Base-by-base conservation (phyloP, 2,888 invertebrate genomes). In the Syritta pipiens region DNA sequence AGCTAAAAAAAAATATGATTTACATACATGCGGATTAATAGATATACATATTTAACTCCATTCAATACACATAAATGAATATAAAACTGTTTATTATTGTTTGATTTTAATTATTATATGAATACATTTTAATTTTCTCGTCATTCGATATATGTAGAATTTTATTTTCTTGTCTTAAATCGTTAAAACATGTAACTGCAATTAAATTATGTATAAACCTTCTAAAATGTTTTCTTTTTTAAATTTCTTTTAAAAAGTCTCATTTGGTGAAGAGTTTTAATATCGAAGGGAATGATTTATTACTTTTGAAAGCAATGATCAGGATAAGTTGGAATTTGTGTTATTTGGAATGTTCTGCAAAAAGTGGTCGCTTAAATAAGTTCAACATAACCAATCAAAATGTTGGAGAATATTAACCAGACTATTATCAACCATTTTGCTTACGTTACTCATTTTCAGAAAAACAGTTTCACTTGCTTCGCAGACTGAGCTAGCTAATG, bases 1-100 rank as follows among this genome's bases (percentile, higher is more conserved):
- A 60, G 53, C 40, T 17, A 60, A 75, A 46, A 72, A 65, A 75
- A 46, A 72, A 65, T 49, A 65, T 59, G 72, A 72, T 65, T 60
- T 60, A 60, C 60, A 67, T 75, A 67, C 59, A 67, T 60, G 42
- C 24, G 59, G 53, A 14, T n/a, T 67, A 53, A 60, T 53, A 67
- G 17, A 28, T 63, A 40, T 68, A 60, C 51, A 51, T 59, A 49
- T 53, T 44, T 55, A 12, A 24, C 35, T 63, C 40, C 6, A 20
- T 53, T 65, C 44, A 17, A 49, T 67, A 67, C 65, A 72, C 59
- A 53, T 28, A 60, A 77, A 76, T 46, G 46, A 63, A 49, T 60
- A 53, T 26, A 32, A 71, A 59, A 49, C 63, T 4, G 26, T 55
- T 53, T 40, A 44, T 55, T 55, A 35, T 67, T 53, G 40, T 22